A percentile compares a stretch with the other conserved stretches of the same genome.
Evolutionary conservation across 2,888 invertebrate genomes (phyloP).

Genomic region (Cosmia trapezina): DNA sequence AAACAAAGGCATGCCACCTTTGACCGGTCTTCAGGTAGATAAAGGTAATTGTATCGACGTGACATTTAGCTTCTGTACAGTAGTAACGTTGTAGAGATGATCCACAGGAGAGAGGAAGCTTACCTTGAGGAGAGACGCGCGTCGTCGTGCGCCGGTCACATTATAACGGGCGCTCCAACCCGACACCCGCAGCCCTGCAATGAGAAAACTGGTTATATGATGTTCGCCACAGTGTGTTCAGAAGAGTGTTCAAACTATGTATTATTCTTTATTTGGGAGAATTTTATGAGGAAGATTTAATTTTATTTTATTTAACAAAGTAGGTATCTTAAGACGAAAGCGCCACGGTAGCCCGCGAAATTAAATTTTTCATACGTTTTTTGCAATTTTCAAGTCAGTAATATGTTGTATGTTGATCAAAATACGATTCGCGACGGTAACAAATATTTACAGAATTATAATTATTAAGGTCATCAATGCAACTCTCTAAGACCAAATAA

Average conservation of each 20-base stretch:
- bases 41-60: conserved; percentile 28
- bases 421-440: too few relatives aligned
- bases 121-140: conserved; percentile 87
- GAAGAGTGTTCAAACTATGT: too few relatives aligned
- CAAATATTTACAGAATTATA: too few relatives aligned
- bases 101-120: conserved; percentile 71
- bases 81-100: conserved; percentile 23
- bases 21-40: conserved; percentile 36
- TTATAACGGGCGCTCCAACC: conserved; percentile 84
- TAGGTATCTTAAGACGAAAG: too few relatives aligned
- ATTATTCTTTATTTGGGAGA: neutral
- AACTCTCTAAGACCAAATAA: too few relatives aligned
- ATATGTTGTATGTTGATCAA: too few relatives aligned
- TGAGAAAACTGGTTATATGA: conserved; percentile 56
- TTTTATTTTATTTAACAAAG: too few relatives aligned
- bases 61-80: conserved; percentile 40
- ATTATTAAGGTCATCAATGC: too few relatives aligned
- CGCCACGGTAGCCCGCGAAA: too few relatives aligned
- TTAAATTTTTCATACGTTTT: too few relatives aligned
- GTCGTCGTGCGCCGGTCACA: conserved; percentile 87
- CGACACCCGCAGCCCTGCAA: conserved; percentile 80
- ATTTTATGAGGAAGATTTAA: neutral
- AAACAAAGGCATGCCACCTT: neutral
- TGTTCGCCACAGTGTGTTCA: neutral
- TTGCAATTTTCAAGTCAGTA: too few relatives aligned